Conservation (phyloP, 2,888 invertebrate genomes). For the Hirtodrosophila duncani region DNA sequence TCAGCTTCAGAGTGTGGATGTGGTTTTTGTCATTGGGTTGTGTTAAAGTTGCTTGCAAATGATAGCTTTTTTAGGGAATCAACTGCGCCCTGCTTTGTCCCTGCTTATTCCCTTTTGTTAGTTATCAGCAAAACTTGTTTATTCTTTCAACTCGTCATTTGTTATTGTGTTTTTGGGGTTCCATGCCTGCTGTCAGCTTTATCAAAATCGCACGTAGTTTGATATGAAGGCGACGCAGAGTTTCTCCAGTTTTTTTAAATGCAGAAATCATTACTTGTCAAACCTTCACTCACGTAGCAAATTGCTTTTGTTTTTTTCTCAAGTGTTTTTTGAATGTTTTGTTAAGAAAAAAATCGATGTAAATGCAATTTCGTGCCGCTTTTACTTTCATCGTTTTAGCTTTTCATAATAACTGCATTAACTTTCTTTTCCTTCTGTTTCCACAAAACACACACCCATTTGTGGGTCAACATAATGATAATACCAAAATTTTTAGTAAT, state of each 20-base stretch:
- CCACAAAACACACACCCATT: conserved; percentile 5
- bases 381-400: conserved; percentile 47
- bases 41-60: too few relatives aligned
- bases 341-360: conserved; percentile 45
- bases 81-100: too few relatives aligned
- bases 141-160: too few relatives aligned
- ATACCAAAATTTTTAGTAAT: conserved; percentile 9
- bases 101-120: too few relatives aligned
- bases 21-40: conserved; percentile 3
- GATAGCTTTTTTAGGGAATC: too few relatives aligned
- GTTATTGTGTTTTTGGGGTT: too few relatives aligned
- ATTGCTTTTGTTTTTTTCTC: conserved; percentile 10
- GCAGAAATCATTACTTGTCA: conserved; percentile 46
- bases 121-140: too few relatives aligned
- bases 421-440: conserved; percentile 37
- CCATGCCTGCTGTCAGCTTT: conserved; percentile 18
- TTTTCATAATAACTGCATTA: conserved; percentile 19
- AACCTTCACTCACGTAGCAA: conserved; percentile 62
- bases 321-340: conserved; percentile 8
- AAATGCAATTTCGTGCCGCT: conserved; percentile 45
- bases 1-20: conserved; percentile 28
- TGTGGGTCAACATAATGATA: conserved; percentile 19
- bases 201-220: conserved; percentile 37
- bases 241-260: conserved; percentile 33
- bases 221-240: conserved; percentile 19